phyloP scores from a whole-genome alignment of 2,797 vertebrate species.

The Lacerta agilis region DNA sequence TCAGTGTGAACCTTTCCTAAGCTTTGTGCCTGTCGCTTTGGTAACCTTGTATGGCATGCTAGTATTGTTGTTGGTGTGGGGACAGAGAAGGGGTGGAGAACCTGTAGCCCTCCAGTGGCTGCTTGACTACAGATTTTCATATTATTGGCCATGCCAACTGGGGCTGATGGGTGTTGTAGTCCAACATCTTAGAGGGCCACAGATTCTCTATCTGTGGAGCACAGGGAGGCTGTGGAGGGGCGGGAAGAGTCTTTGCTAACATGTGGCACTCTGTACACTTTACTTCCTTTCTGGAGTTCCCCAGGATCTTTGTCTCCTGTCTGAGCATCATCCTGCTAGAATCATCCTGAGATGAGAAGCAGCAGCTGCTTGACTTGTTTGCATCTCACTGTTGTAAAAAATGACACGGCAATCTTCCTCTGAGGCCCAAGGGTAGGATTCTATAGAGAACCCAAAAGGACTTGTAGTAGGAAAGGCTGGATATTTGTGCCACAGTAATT shows the following conservation, averaged over 20 bases:
- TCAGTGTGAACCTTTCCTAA: neutral
- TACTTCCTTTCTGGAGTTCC: neutral
- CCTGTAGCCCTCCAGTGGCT: too few species aligned
- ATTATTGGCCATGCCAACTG: too few species aligned
- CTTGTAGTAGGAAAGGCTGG: neutral
- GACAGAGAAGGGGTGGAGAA: too few species aligned
- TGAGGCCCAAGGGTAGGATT: neutral
- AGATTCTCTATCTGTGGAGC: neutral
- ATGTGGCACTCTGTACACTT: neutral
- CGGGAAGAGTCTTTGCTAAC: neutral
- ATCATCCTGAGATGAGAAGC: neutral
- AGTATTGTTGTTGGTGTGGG: neutral
- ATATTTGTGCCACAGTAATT: neutral
- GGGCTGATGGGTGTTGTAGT: neutral
- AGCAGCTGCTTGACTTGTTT: neutral
- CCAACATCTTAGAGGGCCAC: too few species aligned
- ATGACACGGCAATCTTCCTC: neutral
- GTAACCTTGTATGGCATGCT: neutral
- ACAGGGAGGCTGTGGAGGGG: too few species aligned
- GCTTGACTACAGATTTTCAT: too few species aligned
- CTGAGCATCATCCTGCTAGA: neutral
- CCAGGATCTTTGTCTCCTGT: neutral
- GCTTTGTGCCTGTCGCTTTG: neutral
- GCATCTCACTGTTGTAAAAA: neutral
- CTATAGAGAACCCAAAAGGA: neutral